phyloP scores from a whole-genome alignment of 2,113 vertebrate species.

The Phaethon lepturus region DNA sequence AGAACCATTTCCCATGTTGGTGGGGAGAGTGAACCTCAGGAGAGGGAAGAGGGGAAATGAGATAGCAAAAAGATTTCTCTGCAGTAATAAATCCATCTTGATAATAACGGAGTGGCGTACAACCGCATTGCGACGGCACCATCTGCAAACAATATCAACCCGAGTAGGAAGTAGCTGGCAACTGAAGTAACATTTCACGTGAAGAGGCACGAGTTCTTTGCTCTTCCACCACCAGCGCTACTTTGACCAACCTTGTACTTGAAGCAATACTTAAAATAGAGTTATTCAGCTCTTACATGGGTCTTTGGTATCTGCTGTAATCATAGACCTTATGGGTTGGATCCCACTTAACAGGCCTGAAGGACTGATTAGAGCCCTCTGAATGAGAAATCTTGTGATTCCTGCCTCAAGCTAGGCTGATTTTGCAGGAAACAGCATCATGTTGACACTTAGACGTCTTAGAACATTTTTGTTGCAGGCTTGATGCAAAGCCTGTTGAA shows the following conservation, averaged over 20 bases:
- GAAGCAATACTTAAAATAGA: neutral
- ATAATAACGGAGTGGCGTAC: neutral
- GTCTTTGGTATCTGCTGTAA: neutral
- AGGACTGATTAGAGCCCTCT: neutral
- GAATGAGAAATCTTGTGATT: neutral
- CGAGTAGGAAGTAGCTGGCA: neutral
- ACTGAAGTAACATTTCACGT: neutral
- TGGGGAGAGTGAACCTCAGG: neutral
- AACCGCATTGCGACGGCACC: neutral
- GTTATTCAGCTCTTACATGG: neutral
- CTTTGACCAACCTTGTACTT: neutral
- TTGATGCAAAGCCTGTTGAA: neutral
- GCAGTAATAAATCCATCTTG: neutral
- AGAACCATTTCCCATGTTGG: neutral
- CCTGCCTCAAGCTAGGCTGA: neutral
- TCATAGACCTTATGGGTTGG: neutral
- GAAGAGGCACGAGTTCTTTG: neutral
- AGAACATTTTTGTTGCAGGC: neutral
- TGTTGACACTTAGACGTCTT: neutral
- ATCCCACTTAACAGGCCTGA: neutral
- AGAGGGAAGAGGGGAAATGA: neutral
- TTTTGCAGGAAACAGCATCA: neutral
- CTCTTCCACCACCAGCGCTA: neutral
- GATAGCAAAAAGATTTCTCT: neutral
- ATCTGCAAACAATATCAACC: constrained; percentile 4